Percentiles rank a stretch among this genome's conserved stretches.
phyloP scores from a whole-genome alignment of 2,113 vertebrate species.

The Chaetodon auriga region DNA sequence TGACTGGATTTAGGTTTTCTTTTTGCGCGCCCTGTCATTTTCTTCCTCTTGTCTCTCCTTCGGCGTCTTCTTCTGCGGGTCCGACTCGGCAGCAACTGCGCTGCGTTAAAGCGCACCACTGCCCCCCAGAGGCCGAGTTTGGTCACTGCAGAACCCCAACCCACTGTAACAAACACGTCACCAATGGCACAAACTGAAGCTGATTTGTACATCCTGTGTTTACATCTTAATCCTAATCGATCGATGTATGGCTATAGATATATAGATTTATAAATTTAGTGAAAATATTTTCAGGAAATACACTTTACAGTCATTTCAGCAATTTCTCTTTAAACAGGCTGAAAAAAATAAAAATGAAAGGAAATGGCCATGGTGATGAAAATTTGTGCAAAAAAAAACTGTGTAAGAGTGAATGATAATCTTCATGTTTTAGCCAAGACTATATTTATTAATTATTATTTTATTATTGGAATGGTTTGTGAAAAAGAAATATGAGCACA shows the following conservation, averaged over 20 bases:
- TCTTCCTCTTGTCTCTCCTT: slow-evolving; percentile 66
- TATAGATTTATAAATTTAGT: too few relatives aligned
- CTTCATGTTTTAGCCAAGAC: not conserved
- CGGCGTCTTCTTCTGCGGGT: slow-evolving; percentile 66
- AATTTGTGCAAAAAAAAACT: not conserved
- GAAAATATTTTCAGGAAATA: not conserved
- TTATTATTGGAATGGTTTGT: not conserved
- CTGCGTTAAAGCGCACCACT: not conserved
- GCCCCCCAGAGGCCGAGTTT: slow-evolving; percentile 21
- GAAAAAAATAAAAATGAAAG: too few relatives aligned
- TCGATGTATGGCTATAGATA: too few relatives aligned
- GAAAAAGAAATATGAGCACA: not conserved
- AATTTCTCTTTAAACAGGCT: too few relatives aligned
- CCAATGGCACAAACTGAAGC: too few relatives aligned
- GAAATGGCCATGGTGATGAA: not conserved
- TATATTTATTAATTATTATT: not conserved
- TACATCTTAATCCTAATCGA: too few relatives aligned
- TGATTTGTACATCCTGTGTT: too few relatives aligned
- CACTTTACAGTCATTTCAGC: too few relatives aligned
- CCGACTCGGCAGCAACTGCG: fast-evolving
- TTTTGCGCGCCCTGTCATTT: slow-evolving; percentile 85
- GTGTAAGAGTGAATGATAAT: not conserved
- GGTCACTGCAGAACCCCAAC: not conserved
- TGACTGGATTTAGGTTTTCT: slow-evolving; percentile 79
- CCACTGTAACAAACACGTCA: too few relatives aligned